These are phyloP conservation scores for Xylocampa areola DNA, from an alignment of 2,888 invertebrate species.

Conservation along the genomic window DNA sequence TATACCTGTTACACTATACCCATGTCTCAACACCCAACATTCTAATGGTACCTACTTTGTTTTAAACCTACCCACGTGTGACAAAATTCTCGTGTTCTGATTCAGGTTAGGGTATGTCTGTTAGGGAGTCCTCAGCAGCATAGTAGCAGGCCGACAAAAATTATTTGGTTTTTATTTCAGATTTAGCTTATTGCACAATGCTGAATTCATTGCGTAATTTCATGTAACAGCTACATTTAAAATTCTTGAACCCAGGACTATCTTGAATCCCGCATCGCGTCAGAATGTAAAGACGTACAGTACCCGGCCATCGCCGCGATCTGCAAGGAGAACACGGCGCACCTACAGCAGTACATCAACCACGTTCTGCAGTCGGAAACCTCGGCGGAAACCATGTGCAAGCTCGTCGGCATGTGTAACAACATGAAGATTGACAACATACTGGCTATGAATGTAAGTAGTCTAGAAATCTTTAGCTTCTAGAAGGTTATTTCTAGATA, in stretches of 20 bases:
- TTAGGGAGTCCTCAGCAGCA: too few species aligned
- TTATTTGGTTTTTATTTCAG: too few species aligned
- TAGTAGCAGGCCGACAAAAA: too few species aligned
- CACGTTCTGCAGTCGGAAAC: constrained; percentile 95
- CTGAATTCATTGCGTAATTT: too few species aligned
- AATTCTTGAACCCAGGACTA: constrained; percentile 89
- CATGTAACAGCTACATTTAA: too few species aligned
- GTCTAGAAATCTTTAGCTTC: background rate
- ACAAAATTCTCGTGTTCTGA: too few species aligned
- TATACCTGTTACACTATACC: too few species aligned
- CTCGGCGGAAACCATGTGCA: constrained; percentile 95
- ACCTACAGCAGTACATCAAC: constrained; percentile 93
- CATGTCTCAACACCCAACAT: constrained; percentile 8
- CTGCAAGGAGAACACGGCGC: constrained; percentile 90
- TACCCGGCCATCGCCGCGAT: constrained; percentile 91
- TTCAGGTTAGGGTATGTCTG: too few species aligned
- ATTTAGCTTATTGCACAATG: too few species aligned
- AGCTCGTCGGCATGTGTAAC: constrained; percentile 95
- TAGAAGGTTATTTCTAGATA: too few species aligned
- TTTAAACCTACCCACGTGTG: background rate
- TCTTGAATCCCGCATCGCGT: constrained; percentile 93
- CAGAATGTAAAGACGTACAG: constrained; percentile 94
- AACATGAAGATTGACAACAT: constrained; percentile 92
- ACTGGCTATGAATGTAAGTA: constrained; percentile 83
- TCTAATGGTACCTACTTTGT: background rate